These are phyloP conservation scores for Drosophila kanapiae DNA, from an alignment of 1,140 invertebrate genomes.

Conservation along the genomic window DNA sequence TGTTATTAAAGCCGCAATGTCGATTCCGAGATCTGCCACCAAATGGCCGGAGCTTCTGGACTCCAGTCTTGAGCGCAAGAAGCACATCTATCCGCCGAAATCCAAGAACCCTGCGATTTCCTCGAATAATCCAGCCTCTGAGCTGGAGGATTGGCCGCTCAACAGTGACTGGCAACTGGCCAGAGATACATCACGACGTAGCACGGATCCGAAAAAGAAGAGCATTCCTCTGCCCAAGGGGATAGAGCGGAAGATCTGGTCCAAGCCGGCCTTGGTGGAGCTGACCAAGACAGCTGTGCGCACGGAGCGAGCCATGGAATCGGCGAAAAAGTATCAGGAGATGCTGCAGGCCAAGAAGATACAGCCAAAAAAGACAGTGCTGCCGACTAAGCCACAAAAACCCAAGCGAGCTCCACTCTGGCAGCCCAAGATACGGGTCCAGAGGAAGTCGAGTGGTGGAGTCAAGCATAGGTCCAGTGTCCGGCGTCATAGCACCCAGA, in stretches of 20 bases:
- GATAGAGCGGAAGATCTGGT: slow-evolving; percentile 5
- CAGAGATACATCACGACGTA: slow-evolving; percentile 2
- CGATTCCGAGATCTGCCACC: background rate
- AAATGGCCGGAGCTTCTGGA: slow-evolving; percentile 14
- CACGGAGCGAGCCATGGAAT: background rate
- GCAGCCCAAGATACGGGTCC: background rate
- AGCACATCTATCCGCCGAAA: background rate
- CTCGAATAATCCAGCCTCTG: background rate
- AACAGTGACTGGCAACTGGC: slow-evolving; percentile 54
- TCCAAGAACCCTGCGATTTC: no score
- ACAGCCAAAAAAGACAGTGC: background rate
- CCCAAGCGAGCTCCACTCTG: background rate
- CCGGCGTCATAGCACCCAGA: background rate
- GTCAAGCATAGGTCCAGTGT: no score
- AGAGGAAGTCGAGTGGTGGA: background rate
- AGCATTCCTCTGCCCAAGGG: slow-evolving; percentile 5
- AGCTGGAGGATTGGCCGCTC: background rate
- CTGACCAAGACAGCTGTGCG: background rate
- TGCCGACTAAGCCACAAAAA: background rate
- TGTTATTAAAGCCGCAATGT: slow-evolving; percentile 3
- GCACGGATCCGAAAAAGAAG: background rate
- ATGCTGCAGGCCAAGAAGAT: background rate
- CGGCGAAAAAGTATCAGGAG: background rate
- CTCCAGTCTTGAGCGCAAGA: slow-evolving; percentile 13
- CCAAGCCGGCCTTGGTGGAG: slow-evolving; percentile 2